Evolutionary conservation across 2,113 vertebrate species (phyloP).

Genomic region (Albula goreensis): DNA sequence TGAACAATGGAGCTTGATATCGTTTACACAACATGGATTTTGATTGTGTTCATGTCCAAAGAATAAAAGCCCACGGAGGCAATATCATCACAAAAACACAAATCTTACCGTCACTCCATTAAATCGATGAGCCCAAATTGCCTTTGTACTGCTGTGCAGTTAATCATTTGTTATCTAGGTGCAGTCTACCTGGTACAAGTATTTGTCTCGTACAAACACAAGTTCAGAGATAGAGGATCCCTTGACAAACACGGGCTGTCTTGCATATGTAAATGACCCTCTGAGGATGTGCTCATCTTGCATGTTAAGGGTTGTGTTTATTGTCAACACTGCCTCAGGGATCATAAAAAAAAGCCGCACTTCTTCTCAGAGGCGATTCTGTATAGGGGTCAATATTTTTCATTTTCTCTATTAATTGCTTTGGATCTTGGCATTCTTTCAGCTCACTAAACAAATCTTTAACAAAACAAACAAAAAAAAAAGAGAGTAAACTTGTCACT

Average conservation of each 20-base stretch:
- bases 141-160: background rate
- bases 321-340: background rate
- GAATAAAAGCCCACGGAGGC: background rate
- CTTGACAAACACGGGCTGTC: background rate
- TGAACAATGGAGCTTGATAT: background rate
- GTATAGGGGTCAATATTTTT: background rate
- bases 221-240: background rate
- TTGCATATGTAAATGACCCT: conserved; percentile 13
- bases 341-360: background rate
- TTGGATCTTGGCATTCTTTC: background rate
- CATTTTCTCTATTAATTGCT: background rate
- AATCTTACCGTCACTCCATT: conserved; percentile 9
- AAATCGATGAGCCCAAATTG: conserved; percentile 1
- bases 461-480: background rate
- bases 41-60: background rate
- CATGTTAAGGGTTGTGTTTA: background rate
- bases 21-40: conserved; percentile 1
- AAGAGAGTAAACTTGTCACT: background rate
- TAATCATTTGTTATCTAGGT: background rate
- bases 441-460: background rate
- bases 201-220: background rate
- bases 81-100: background rate
- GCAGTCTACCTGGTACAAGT: background rate
- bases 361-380: background rate
- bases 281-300: conserved; percentile 4